Evolutionary conservation across 2,797 vertebrate species (phyloP), one percentile per base, ranked within the genome.

Genomic region (Melanotaenia nigrans): DNA sequence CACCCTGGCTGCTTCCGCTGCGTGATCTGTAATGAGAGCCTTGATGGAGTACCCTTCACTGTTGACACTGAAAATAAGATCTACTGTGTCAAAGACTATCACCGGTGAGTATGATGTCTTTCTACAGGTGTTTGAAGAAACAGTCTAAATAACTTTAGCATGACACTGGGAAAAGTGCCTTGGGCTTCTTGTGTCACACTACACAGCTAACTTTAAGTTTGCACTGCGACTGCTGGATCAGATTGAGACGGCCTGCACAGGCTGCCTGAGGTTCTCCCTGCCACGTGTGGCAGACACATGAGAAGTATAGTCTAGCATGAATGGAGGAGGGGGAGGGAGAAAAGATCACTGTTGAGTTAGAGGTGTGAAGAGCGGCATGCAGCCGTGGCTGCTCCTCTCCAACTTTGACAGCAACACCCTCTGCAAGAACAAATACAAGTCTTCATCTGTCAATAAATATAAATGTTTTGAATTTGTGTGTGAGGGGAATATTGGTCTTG

Each of bases 1-100:
- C 97, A 99, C 85, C 97, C 97, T 0, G 97, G 96, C 87, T 99
- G 97, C 77, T 99, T 99, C 93, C 97, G 97, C 81, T 99, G 97
- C 0, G 93, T 96, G 82, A 94, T 98, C 91, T 99, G 97, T 88
- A 99, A 97, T 0, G 96, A 98, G 90, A 98, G 97, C 83, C 92
- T 99, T 79, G 97, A 99, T 0, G 97, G 97, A 38, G 97, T 99
- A 45, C 97, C 97, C 1, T 99, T 99, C 93, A 99, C 97, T 0
- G 96, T 99, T 75, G 97, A 98, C 91, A 95, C 95, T 0, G 97
- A 98, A 78, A 97, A 98, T 87, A 98, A 97, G 93, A 98, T 98
- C 90, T 99, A 99, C 94, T 99, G 97, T 71, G 96, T 99, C 82
- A 95, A 95, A 85, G 97, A 99, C 91, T 99, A 99, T 83, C 97